A percentile compares a stretch with the other conserved stretches of the same genome.
Evolutionary conservation across 2,888 invertebrate species (phyloP).

Genomic region (Pedicia rivosa): DNA sequence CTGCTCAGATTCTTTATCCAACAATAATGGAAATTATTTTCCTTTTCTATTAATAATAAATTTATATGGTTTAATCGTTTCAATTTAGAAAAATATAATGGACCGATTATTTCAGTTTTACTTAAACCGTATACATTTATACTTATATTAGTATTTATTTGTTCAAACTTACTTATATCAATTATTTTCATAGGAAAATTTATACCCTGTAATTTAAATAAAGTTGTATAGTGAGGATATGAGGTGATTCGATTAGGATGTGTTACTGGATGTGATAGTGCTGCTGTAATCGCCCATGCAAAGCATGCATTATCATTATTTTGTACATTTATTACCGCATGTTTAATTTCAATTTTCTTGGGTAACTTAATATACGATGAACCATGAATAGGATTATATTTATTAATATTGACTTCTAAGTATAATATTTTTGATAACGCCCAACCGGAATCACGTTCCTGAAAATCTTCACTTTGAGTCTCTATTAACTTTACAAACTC

Average conservation of each 20-base stretch:
- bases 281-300: constrained; percentile 15
- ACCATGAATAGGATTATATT: constrained; percentile 9
- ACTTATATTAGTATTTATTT: constrained; percentile 13
- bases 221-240: constrained; percentile 14
- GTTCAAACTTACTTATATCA: constrained; percentile 16
- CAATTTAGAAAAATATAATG: neutral
- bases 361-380: constrained; percentile 12
- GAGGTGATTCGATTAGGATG: constrained; percentile 10
- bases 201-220: constrained; percentile 15
- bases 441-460: constrained; percentile 7
- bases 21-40: neutral
- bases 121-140: constrained; percentile 15
- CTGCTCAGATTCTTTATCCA: constrained; percentile 6
- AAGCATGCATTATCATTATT: constrained; percentile 17
- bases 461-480: constrained; percentile 4
- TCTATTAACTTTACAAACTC: no score
- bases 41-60: constrained; percentile 1
- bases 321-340: constrained; percentile 16
- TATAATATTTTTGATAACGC: constrained; percentile 4
- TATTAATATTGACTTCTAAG: constrained; percentile 7
- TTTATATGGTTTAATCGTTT: constrained; percentile 3
- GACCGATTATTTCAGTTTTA: no score
- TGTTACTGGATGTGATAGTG: constrained; percentile 11
- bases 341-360: constrained; percentile 11
- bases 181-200: constrained; percentile 14